phyloP scores from a whole-genome alignment of 2,113 vertebrate species.

The Dendropsophus ebraccatus region DNA sequence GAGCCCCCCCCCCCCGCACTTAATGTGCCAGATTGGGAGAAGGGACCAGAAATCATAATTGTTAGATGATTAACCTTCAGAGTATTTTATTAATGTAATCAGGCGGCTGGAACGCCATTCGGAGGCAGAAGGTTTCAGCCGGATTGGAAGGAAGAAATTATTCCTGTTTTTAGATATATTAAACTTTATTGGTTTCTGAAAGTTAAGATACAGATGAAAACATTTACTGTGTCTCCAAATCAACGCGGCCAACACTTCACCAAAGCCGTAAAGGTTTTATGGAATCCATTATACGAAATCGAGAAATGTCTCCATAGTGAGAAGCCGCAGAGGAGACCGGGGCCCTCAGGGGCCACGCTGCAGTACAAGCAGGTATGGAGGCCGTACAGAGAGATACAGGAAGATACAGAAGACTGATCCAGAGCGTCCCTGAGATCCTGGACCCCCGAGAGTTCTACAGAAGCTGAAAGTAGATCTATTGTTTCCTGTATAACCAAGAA shows the following conservation, averaged over 20 bases:
- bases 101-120: not conserved
- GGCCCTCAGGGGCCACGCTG: not conserved
- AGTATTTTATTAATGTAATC: conserved; percentile 47
- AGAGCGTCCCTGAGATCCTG: too few relatives aligned
- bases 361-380: too few relatives aligned
- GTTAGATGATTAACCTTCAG: conserved; percentile 55
- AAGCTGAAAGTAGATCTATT: too few relatives aligned
- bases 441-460: too few relatives aligned
- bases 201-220: conserved; percentile 28
- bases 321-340: not conserved
- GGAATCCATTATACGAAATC: not conserved
- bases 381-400: too few relatives aligned
- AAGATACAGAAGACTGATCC: too few relatives aligned
- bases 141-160: conserved; percentile 24
- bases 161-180: conserved; percentile 22
- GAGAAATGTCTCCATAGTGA: not conserved
- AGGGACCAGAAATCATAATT: conserved; percentile 50
- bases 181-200: conserved; percentile 42
- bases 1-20: conserved; percentile 18
- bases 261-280: not conserved
- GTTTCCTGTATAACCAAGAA: too few relatives aligned
- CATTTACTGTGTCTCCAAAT: conserved; percentile 37
- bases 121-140: not conserved
- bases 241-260: not conserved
- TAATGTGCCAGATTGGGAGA: conserved; percentile 48